Base-by-base conservation (phyloP, 1,140 invertebrate genomes). In the Tetranychus urticae region DNA sequence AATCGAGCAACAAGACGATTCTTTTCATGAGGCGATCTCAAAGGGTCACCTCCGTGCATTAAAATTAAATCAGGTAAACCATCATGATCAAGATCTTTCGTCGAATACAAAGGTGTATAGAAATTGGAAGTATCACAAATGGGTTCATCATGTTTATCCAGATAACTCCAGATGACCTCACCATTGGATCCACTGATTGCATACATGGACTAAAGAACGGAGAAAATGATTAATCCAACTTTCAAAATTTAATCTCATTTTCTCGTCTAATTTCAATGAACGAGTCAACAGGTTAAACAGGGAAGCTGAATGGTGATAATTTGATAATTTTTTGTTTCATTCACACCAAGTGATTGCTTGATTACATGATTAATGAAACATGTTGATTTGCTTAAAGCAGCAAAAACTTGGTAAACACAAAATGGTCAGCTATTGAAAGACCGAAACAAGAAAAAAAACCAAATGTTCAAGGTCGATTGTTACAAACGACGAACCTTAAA, bases 1-100 rank as follows among this genome's bases (percentile, higher is more conserved):
- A 64, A 60, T 54, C 56, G 58, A 8, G 45, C 59, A 23, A 46
- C 33, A 52, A 39, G 52, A 55, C 56, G 50, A 2, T 39, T 48
- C 14, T 36, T 12, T 47, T 56, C 61, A 73, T 73, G 73, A 63
- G 76, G 72, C 42, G 74, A 70, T 46, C 72, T 71, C 14, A 78
- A 62, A 12, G 77, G 76, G 66, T 79, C 76, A 5, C 77, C 77
- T 1, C 77, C 77, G 70, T 87, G 83, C 2, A 82, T 78, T 1
- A 80, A 78, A 14, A 88, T 71, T 42, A 88, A 70, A 68, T 89
- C 86, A 1, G 77, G 74, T 57, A 85, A 69, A 6, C 75, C 77
- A 72, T 88, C 86, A 14, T 74, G 77, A 70, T 88, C 78, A 47
- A 84, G 58, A 71, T 89, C 86, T 14, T 74, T 67, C 2, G 60